Conservation (phyloP, 2,888 invertebrate species). For the Germaria angustata region DNA sequence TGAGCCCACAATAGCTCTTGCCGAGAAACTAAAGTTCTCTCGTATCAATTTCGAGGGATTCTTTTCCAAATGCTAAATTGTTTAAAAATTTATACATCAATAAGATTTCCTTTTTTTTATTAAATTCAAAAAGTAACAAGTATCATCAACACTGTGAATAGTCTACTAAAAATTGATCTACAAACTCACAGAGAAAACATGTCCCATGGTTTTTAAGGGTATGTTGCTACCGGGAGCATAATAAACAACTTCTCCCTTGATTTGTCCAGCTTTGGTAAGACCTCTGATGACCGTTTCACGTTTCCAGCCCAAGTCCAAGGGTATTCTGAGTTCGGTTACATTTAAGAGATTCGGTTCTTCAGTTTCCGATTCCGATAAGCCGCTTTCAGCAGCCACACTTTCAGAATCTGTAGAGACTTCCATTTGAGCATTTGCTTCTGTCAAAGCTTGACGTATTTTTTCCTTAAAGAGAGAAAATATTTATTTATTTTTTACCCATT, state of each 20-base stretch:
- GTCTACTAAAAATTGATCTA: constrained; percentile 71
- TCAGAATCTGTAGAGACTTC: constrained; percentile 83
- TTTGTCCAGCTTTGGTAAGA: constrained; percentile 90
- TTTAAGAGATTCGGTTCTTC: constrained; percentile 81
- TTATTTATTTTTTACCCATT: too few relatives aligned
- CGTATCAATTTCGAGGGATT: constrained; percentile 85
- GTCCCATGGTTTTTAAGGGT: constrained; percentile 84
- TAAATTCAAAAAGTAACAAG: background rate
- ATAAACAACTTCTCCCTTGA: constrained; percentile 96
- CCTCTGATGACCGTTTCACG: constrained; percentile 94
- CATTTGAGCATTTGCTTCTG: constrained; percentile 82
- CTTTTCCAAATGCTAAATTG: constrained; percentile 87
- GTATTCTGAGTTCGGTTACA: constrained; percentile 83
- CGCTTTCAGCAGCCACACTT: constrained; percentile 82
- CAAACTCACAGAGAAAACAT: constrained; percentile 83
- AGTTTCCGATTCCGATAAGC: constrained; percentile 82
- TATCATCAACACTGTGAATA: background rate
- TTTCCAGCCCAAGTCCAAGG: constrained; percentile 91
- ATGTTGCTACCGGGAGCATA: constrained; percentile 85
- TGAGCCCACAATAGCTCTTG: constrained; percentile 93
- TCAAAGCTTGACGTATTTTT: constrained; percentile 82
- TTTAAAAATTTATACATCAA: background rate
- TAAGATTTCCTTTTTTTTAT: background rate
- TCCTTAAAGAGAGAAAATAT: constrained; percentile 78
- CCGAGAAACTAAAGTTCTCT: constrained; percentile 96